A percentile compares a stretch with the other conserved stretches of the same genome.
phyloP scores from a whole-genome alignment of 2,888 invertebrate species.

The Seira ritae region DNA sequence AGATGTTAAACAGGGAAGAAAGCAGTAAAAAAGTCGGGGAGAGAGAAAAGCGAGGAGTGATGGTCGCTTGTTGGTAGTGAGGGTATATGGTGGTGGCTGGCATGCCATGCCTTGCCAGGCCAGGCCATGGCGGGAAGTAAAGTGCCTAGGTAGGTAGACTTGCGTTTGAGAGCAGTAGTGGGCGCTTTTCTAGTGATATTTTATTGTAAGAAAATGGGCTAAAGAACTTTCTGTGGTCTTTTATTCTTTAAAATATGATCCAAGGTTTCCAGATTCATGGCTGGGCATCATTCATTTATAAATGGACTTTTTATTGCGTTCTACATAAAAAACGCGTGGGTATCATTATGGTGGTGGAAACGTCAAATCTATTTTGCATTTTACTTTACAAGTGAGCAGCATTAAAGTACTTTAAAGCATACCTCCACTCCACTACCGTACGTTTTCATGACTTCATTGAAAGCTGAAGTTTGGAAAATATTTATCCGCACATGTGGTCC shows the following conservation, averaged over 20 bases:
- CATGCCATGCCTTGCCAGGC: background rate
- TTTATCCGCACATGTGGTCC: no score
- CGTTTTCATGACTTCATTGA: conserved; percentile 41
- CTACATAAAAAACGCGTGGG: no score
- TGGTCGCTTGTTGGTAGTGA: background rate
- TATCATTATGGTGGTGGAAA: no score
- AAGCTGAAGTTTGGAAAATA: no score
- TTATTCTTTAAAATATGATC: conserved; percentile 24
- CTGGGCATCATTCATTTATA: conserved; percentile 48
- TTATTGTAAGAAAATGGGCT: conserved; percentile 59
- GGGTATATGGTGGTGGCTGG: background rate
- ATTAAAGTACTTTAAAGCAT: no score
- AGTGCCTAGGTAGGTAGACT: no score
- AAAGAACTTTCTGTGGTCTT: conserved; percentile 43
- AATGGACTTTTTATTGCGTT: conserved; percentile 38
- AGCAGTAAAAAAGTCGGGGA: background rate
- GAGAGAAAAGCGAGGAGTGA: background rate
- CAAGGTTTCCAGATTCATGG: background rate
- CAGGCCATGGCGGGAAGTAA: background rate
- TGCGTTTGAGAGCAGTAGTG: conserved; percentile 5
- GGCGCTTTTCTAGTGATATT: conserved; percentile 29
- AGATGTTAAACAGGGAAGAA: background rate
- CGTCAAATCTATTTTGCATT: no score
- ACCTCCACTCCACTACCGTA: conserved; percentile 31
- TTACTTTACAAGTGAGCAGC: no score